Evolutionary conservation across 2,113 vertebrate species (phyloP).

Genomic region (Tachycineta bicolor): DNA sequence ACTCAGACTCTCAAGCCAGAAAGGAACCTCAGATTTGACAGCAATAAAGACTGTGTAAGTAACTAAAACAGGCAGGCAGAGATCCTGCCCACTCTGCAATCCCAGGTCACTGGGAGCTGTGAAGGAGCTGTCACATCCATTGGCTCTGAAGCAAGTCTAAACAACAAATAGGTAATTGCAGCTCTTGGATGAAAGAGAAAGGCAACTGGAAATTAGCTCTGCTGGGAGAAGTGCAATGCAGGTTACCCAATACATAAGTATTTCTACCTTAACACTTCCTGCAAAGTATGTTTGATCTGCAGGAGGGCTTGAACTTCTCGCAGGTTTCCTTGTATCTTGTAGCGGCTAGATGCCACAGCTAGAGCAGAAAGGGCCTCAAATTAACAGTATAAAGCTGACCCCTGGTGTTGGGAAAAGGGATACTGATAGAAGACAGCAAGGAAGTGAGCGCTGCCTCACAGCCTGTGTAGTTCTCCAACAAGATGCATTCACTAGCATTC

Average conservation of each 20-base stretch:
- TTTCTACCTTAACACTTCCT: background rate
- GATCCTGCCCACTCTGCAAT: background rate
- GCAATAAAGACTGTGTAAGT: background rate
- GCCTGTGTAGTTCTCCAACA: background rate
- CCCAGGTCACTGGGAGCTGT: accelerated
- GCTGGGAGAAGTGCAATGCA: background rate
- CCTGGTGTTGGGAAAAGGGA: background rate
- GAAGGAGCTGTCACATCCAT: background rate
- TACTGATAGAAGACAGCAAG: background rate
- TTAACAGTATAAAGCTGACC: conserved; percentile 24
- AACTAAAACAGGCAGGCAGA: background rate
- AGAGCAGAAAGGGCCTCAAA: background rate
- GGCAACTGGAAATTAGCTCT: background rate
- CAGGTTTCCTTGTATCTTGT: background rate
- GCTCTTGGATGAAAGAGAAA: background rate
- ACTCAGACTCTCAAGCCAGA: background rate
- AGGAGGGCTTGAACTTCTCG: background rate
- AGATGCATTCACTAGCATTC: background rate
- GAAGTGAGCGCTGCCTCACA: background rate
- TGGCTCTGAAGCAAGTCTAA: background rate
- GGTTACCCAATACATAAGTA: background rate
- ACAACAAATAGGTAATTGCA: background rate
- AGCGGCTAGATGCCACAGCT: background rate
- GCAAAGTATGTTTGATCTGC: background rate
- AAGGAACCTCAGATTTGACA: background rate